These are phyloP conservation scores for Anser brachyrhynchus DNA, from an alignment of 2,113 vertebrate species.

Conservation along the genomic window DNA sequence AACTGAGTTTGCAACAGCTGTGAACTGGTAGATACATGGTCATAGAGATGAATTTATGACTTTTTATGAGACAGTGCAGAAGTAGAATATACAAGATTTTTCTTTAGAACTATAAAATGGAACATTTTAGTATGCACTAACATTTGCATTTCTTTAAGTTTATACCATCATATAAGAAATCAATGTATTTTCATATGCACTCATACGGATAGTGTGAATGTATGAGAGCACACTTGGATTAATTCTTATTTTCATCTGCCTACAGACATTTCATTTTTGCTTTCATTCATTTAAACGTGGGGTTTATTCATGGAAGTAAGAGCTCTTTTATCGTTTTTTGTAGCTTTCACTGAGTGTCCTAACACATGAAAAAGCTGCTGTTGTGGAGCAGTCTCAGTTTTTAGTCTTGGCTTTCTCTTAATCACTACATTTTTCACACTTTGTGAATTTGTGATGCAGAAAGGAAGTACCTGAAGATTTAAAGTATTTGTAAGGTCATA, in stretches of 20 bases:
- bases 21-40: neutral
- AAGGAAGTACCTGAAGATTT: neutral
- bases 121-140: neutral
- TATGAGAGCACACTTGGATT: neutral
- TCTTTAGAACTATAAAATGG: neutral
- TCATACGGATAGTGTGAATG: neutral
- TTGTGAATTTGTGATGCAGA: neutral
- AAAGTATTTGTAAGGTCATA: neutral
- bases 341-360: neutral
- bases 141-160: neutral
- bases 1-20: neutral
- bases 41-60: neutral
- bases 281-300: neutral
- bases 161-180: neutral
- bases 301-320: neutral
- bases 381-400: neutral
- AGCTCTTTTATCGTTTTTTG: neutral
- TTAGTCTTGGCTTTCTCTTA: neutral
- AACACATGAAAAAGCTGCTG: neutral
- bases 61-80: neutral
- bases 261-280: neutral
- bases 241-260: neutral
- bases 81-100: neutral
- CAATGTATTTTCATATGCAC: neutral
- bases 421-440: neutral